Percentiles rank a stretch among this genome's conserved stretches.
Evolutionary conservation across 2,113 vertebrate species (phyloP).

Genomic region (Halichoerus grypus): DNA sequence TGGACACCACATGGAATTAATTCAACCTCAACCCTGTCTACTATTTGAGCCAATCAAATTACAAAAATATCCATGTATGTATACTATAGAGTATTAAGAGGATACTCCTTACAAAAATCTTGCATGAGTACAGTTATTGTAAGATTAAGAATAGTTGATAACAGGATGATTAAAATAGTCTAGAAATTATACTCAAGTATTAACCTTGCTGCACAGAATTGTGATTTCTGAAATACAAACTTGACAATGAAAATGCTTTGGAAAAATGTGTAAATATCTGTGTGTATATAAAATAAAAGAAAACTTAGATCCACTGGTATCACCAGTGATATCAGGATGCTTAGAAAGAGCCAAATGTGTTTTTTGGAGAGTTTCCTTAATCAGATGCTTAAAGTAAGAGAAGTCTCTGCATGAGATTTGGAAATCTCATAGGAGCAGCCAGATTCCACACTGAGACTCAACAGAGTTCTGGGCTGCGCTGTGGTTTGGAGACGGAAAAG

Average conservation of each 20-base stretch:
- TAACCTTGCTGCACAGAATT: conserved; percentile 1
- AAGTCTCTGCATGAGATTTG: conserved; percentile 65
- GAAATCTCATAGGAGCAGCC: conserved; percentile 59
- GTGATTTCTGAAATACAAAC: conserved; percentile 47
- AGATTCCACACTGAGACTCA: conserved; percentile 52
- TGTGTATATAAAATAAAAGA: not conserved
- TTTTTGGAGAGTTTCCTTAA: conserved; percentile 70
- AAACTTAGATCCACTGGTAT: conserved; percentile 16
- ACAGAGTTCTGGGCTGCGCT: conserved; percentile 44
- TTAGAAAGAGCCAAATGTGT: conserved; percentile 37
- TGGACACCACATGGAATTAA: not conserved
- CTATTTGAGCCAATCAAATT: not conserved
- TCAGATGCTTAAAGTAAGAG: conserved; percentile 64
- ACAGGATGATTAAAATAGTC: not conserved
- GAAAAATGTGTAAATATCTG: not conserved
- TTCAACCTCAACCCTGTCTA: not conserved
- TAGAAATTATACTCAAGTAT: conserved; percentile 17
- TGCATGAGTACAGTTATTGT: not conserved
- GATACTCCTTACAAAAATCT: not conserved
- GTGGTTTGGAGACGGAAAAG: conserved; percentile 61
- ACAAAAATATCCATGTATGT: not conserved
- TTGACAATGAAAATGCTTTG: not conserved
- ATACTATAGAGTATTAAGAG: not conserved
- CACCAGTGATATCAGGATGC: conserved; percentile 53
- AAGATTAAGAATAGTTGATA: not conserved